These are phyloP conservation scores for Centropristis striata DNA, from an alignment of 2,113 vertebrate species.

Conservation along the genomic window DNA sequence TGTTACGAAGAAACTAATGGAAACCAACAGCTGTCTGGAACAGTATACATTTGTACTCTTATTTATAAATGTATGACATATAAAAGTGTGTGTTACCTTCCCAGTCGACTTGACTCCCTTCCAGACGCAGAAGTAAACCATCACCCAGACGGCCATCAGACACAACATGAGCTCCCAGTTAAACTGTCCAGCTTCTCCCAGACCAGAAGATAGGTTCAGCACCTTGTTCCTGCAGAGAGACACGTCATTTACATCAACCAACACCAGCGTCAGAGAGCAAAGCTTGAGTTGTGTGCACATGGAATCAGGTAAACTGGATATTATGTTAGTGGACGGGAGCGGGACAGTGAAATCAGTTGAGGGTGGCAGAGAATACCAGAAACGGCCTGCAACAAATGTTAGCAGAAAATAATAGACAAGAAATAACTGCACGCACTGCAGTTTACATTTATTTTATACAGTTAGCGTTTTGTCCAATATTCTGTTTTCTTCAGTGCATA, in stretches of 20 bases:
- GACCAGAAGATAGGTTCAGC: slow-evolving; percentile 84
- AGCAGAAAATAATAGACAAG: too few relatives aligned
- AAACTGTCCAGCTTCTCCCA: slow-evolving; percentile 78
- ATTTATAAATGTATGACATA: neutral
- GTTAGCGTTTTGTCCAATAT: too few relatives aligned
- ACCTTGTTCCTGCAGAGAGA: slow-evolving; percentile 84
- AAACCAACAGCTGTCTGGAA: neutral
- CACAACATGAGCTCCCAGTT: slow-evolving; percentile 88
- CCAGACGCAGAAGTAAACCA: slow-evolving; percentile 91
- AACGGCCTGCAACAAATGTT: too few relatives aligned
- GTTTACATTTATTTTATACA: too few relatives aligned
- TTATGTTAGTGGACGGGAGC: too few relatives aligned
- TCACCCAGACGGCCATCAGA: slow-evolving; percentile 85
- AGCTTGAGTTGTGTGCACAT: too few relatives aligned
- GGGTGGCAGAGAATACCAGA: too few relatives aligned
- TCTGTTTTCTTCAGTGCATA: too few relatives aligned
- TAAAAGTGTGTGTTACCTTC: slow-evolving; percentile 75
- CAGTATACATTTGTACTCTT: too few relatives aligned
- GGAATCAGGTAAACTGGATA: too few relatives aligned
- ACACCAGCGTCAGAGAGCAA: neutral
- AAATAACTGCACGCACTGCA: too few relatives aligned
- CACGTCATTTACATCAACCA: neutral
- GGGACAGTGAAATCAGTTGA: neutral
- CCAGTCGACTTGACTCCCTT: slow-evolving; percentile 90
- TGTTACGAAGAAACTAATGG: neutral